Evolutionary conservation across 2,113 vertebrate genomes (phyloP).

Genomic region (Heterocephalus glaber): DNA sequence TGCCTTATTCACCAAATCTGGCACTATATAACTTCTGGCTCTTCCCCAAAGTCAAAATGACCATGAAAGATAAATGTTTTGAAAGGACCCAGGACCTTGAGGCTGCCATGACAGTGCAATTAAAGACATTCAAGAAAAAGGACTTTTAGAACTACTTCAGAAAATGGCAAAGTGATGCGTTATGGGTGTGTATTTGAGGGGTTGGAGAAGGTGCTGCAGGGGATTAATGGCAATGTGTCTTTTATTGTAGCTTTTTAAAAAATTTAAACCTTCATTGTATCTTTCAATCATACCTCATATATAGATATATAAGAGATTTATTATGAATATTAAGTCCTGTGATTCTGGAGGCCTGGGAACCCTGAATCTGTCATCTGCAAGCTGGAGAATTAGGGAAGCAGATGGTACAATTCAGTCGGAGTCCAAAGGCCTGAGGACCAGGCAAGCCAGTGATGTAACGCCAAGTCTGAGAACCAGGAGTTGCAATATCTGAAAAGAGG

Average conservation of each 20-base stretch:
- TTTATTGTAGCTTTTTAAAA: not conserved
- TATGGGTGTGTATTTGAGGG: not conserved
- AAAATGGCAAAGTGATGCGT: not conserved
- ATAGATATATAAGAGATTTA: not conserved
- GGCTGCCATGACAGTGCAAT: not conserved
- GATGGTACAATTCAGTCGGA: not conserved
- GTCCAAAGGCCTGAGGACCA: not conserved
- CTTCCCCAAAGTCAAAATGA: not conserved
- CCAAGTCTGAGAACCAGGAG: not conserved
- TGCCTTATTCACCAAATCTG: not conserved
- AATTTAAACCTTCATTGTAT: not conserved
- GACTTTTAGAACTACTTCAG: not conserved
- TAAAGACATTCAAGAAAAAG: not conserved
- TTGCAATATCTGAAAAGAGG: not conserved
- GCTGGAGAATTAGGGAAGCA: not conserved
- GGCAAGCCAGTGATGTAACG: not conserved
- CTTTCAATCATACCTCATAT: not conserved
- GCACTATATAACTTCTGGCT: not conserved
- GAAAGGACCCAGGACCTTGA: not conserved
- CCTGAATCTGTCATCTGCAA: not conserved
- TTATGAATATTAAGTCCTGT: not conserved
- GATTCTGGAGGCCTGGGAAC: not conserved
- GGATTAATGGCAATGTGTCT: no score
- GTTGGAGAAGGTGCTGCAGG: no score
- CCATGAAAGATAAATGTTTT: not conserved